Conservation (phyloP, 23 tunicate species). For the Pegea sp. region DNA sequence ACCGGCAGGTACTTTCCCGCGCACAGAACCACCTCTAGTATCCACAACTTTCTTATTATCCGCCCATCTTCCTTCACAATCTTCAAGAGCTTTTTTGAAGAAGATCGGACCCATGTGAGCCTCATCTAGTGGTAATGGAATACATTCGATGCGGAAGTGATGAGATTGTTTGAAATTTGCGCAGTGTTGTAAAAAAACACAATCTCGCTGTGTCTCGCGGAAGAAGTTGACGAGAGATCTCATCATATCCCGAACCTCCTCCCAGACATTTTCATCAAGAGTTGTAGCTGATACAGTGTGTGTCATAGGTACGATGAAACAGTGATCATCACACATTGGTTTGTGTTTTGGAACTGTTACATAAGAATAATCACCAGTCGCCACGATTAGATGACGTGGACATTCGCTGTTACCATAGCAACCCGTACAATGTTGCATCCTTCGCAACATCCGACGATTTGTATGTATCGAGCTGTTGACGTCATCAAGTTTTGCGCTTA, state of each 20-base stretch:
- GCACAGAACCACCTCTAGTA: slow-evolving; percentile 43
- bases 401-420: slow-evolving; percentile 65
- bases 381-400: slow-evolving; percentile 46
- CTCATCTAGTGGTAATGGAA: slow-evolving; percentile 54
- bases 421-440: slow-evolving; percentile 51
- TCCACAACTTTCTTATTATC: slow-evolving; percentile 72
- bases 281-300: slow-evolving; percentile 59
- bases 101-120: slow-evolving; percentile 82
- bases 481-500: slow-evolving; percentile 10
- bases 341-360: slow-evolving; percentile 41
- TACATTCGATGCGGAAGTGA: slow-evolving; percentile 76
- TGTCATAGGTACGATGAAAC: slow-evolving; percentile 74
- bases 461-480: slow-evolving; percentile 22
- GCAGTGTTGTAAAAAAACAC: slow-evolving; percentile 74
- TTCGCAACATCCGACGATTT: slow-evolving; percentile 20
- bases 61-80: slow-evolving; percentile 77
- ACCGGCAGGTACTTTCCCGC: slow-evolving; percentile 53
- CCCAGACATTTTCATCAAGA: slow-evolving; percentile 87
- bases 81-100: slow-evolving; percentile 93
- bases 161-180: slow-evolving; percentile 16
- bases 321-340: slow-evolving; percentile 65
- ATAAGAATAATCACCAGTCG: slow-evolving; percentile 51
- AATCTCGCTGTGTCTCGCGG: slow-evolving; percentile 21
- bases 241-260: slow-evolving; percentile 71
- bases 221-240: slow-evolving; percentile 30